phyloP scores from a whole-genome alignment of 2,113 vertebrate species.

The Cepphus grylle region DNA sequence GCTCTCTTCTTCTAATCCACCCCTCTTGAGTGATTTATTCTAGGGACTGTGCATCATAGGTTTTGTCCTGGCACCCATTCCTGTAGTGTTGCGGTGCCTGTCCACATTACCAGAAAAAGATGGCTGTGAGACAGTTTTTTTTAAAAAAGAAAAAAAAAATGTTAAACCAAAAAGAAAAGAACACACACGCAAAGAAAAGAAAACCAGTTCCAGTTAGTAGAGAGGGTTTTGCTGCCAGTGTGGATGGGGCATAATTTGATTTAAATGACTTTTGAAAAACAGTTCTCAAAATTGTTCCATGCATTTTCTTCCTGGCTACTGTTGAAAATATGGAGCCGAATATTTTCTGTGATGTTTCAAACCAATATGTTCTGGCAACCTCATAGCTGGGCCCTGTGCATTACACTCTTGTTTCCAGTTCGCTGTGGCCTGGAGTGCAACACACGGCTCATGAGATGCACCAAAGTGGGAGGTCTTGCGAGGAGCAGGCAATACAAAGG shows the following conservation, averaged over 20 bases:
- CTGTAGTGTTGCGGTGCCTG: constrained; percentile 6
- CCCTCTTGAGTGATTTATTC: constrained; percentile 62
- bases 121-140: constrained; percentile 35
- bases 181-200: constrained; percentile 33
- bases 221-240: constrained; percentile 45
- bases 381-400: constrained; percentile 55
- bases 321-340: constrained; percentile 65
- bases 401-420: constrained; percentile 62
- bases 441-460: constrained; percentile 59
- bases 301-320: constrained; percentile 67
- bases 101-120: constrained; percentile 53
- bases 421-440: constrained; percentile 65
- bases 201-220: constrained; percentile 54
- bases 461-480: constrained; percentile 63
- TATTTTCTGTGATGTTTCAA: constrained; percentile 71
- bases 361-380: constrained; percentile 66
- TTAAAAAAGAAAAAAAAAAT: neutral
- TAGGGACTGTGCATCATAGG: constrained; percentile 14
- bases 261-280: constrained; percentile 70
- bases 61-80: constrained; percentile 38
- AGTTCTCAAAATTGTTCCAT: constrained; percentile 66
- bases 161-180: constrained; percentile 42
- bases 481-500: constrained; percentile 39
- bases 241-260: constrained; percentile 68
- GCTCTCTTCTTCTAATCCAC: neutral